phyloP scores from a whole-genome alignment of 2,113 vertebrate genomes.

The Acinonyx jubatus region DNA sequence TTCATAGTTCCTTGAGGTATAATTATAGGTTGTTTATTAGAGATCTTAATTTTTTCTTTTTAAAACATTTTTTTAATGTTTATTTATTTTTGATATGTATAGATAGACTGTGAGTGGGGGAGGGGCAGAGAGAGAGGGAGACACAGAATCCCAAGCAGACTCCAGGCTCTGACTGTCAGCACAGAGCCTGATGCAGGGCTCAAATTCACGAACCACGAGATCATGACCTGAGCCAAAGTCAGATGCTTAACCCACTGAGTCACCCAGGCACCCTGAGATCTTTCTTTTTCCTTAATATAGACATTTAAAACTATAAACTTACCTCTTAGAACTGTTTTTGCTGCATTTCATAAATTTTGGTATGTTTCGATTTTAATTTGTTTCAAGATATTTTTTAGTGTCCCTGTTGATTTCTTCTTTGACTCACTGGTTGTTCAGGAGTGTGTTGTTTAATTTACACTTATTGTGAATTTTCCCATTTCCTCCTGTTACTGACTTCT shows the following conservation, averaged over 20 bases:
- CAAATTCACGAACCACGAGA: no score
- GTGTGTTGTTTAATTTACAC: background rate
- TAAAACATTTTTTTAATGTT: no score
- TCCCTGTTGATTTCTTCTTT: background rate
- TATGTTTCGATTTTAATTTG: background rate
- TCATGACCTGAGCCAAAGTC: no score
- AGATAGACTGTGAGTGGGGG: no score
- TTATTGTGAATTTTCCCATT: background rate
- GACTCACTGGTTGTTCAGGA: background rate
- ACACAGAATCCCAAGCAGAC: no score
- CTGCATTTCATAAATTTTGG: background rate
- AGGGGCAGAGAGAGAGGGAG: no score
- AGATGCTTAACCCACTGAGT: no score
- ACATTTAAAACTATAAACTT: background rate
- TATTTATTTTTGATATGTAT: no score
- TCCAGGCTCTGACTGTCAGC: no score
- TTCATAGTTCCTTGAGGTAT: background rate
- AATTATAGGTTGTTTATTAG: background rate
- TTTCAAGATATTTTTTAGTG: background rate
- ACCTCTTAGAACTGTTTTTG: background rate
- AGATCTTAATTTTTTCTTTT: background rate
- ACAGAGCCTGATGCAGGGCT: no score
- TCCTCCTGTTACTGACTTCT: background rate
- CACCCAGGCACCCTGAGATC: background rate
- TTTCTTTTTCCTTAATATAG: background rate